Evolutionary conservation across 2,113 vertebrate genomes (phyloP).

Genomic region (Scartelaos histophorus): DNA sequence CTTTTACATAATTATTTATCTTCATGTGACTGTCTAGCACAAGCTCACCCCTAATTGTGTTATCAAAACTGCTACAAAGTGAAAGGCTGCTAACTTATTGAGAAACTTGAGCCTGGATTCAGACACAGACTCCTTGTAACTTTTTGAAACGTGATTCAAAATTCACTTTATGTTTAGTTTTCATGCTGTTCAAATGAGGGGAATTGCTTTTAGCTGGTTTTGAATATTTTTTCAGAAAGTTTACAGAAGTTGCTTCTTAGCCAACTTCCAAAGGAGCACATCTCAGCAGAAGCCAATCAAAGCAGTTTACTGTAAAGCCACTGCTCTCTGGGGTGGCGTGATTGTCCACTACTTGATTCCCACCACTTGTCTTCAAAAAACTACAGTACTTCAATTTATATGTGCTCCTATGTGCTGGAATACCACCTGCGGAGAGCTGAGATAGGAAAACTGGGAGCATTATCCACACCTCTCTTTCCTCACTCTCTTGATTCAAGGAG

Average conservation of each 20-base stretch:
- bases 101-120: neutral
- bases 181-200: neutral
- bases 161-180: neutral
- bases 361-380: constrained; percentile 41
- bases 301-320: constrained; percentile 16
- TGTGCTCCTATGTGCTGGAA: constrained; percentile 18
- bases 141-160: neutral
- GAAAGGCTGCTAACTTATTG: neutral
- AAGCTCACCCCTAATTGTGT: neutral
- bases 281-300: constrained; percentile 19
- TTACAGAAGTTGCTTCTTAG: neutral
- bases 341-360: constrained; percentile 52
- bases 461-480: constrained; percentile 15
- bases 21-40: neutral
- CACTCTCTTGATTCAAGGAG: constrained; percentile 44
- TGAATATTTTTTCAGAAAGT: neutral
- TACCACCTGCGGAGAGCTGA: constrained; percentile 41
- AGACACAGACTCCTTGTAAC: neutral
- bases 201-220: neutral
- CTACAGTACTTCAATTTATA: constrained; percentile 3
- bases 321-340: constrained; percentile 29
- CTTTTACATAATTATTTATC: neutral
- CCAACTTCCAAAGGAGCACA: neutral
- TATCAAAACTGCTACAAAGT: neutral
- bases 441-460: constrained; percentile 52